Evolutionary conservation across 2,888 invertebrate species (phyloP).

Genomic region (Cosmia pyralina): DNA sequence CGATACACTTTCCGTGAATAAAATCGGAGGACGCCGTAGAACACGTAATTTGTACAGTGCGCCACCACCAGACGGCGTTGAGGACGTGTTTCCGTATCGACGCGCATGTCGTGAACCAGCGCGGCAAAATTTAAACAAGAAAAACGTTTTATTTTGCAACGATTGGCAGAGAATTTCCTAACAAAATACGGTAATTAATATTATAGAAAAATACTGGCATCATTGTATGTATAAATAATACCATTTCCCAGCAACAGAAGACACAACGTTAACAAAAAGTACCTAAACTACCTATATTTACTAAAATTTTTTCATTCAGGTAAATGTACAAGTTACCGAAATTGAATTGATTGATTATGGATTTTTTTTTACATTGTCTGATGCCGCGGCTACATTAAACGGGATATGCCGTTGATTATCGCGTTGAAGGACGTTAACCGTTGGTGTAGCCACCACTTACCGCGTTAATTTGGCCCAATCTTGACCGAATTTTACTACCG

Average conservation of each 20-base stretch:
- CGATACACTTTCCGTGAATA: constrained; percentile 90
- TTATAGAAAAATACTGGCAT: background rate
- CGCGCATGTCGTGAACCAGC: constrained; percentile 68
- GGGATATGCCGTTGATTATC: too few species aligned
- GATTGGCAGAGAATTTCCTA: background rate
- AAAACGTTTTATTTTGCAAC: constrained; percentile 20
- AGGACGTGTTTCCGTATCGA: constrained; percentile 85
- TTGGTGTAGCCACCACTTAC: too few species aligned
- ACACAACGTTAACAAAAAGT: background rate
- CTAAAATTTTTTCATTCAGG: constrained; percentile 4
- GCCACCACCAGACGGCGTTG: constrained; percentile 84
- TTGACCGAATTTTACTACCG: too few species aligned
- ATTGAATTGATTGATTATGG: background rate
- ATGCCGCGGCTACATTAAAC: too few species aligned
- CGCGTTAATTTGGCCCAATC: too few species aligned
- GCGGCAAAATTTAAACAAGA: constrained; percentile 70
- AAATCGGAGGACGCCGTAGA: constrained; percentile 90
- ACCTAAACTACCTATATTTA: constrained; percentile 16
- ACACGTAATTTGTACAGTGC: constrained; percentile 89
- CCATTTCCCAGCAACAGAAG: background rate
- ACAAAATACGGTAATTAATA: background rate
- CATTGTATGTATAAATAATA: too few species aligned
- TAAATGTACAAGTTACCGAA: constrained; percentile 17
- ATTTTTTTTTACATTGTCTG: background rate
- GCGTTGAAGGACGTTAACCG: too few species aligned